phyloP scores from a whole-genome alignment of 1,140 invertebrate species.

The Caenorhabditis brenneri region DNA sequence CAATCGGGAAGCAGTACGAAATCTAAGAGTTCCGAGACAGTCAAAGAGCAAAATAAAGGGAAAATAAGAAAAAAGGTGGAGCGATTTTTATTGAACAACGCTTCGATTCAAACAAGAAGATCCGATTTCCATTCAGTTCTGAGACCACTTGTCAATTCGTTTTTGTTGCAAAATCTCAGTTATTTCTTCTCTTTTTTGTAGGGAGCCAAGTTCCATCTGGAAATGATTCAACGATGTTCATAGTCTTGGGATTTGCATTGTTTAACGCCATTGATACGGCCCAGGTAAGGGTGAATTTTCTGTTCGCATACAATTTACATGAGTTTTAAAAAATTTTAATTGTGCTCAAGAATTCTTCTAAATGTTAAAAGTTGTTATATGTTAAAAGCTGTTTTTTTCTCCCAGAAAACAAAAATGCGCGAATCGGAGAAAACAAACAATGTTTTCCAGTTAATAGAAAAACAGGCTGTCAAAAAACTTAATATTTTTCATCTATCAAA shows the following conservation, averaged over 20 bases:
- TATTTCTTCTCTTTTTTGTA: not conserved
- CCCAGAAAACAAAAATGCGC: too few species aligned
- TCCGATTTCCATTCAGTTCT: not conserved
- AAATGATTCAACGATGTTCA: slow-evolving; percentile 23
- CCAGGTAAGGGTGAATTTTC: not conserved
- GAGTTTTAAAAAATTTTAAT: too few species aligned
- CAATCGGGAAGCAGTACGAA: not conserved
- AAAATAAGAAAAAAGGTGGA: not conserved
- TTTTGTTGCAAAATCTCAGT: slow-evolving; percentile 19
- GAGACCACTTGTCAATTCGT: not conserved
- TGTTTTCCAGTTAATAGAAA: too few species aligned
- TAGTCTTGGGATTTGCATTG: slow-evolving; percentile 12
- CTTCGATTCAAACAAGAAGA: not conserved
- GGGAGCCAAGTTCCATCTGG: not conserved
- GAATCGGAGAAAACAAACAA: too few species aligned
- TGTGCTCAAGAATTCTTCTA: too few species aligned
- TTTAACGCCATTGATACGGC: not conserved
- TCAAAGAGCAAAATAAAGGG: not conserved
- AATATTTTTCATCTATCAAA: too few species aligned
- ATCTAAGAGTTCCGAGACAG: not conserved
- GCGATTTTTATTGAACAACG: slow-evolving; percentile 18
- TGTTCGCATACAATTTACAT: too few species aligned
- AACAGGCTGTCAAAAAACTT: too few species aligned
- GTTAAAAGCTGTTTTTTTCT: too few species aligned
- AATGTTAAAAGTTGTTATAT: too few species aligned